phyloP scores from a whole-genome alignment of 2,797 vertebrate species.

The Harpagifer antarcticus region DNA sequence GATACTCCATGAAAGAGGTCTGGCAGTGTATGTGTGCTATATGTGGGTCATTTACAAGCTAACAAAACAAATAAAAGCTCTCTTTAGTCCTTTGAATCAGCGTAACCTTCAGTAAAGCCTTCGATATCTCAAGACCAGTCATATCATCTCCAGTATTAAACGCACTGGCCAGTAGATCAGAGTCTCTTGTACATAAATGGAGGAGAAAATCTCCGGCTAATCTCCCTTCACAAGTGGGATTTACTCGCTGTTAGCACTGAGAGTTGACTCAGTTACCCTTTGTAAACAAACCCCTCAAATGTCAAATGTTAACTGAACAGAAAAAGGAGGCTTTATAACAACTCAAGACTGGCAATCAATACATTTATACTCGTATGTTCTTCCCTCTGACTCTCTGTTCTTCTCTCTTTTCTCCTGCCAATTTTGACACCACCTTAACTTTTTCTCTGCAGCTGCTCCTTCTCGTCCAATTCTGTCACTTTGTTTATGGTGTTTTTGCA shows the following conservation, averaged over 20 bases:
- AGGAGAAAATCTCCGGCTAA: conserved; percentile 24
- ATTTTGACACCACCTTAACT: not conserved
- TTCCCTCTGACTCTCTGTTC: not conserved
- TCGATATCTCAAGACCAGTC: conserved; percentile 7
- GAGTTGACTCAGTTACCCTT: conserved; percentile 39
- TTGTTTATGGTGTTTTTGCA: not conserved
- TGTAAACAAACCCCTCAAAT: conserved; percentile 39
- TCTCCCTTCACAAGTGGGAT: conserved; percentile 31
- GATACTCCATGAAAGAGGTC: not conserved
- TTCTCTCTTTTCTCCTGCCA: conserved; percentile 10
- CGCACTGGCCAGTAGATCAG: conserved; percentile 11
- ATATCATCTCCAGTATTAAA: conserved; percentile 21
- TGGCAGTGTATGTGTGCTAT: not conserved
- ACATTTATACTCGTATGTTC: conserved; percentile 21
- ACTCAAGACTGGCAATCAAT: conserved; percentile 17
- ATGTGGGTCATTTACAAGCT: not conserved
- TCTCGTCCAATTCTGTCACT: not conserved
- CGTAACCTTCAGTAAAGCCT: conserved; percentile 25
- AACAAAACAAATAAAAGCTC: conserved; percentile 9
- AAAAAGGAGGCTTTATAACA: conserved; percentile 6
- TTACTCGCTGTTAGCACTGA: conserved; percentile 7
- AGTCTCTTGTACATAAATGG: conserved; percentile 18
- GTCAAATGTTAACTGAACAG: not conserved
- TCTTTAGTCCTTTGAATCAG: not conserved
- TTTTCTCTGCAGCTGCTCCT: conserved; percentile 13